phyloP scores from a whole-genome alignment of 2,888 invertebrate species.

The Drosophila acutilabella region DNA sequence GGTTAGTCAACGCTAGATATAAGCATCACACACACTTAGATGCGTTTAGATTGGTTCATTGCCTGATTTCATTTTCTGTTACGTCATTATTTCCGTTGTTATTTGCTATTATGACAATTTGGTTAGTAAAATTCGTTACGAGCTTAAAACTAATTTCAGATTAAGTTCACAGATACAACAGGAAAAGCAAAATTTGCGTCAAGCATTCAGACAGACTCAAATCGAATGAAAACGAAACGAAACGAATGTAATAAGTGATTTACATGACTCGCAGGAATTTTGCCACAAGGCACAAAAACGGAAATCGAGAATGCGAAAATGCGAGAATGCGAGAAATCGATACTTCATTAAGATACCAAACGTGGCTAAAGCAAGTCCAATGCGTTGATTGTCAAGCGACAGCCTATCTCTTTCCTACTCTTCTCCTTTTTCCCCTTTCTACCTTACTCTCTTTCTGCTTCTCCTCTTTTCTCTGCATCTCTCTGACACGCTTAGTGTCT shows the following conservation, averaged over 20 bases:
- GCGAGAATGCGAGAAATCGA: constrained; percentile 60
- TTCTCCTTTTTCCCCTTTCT: neutral
- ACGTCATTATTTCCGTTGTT: constrained; percentile 79
- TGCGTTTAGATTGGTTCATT: constrained; percentile 64
- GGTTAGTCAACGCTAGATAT: constrained; percentile 7
- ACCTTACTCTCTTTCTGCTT: neutral
- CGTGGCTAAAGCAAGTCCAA: constrained; percentile 27
- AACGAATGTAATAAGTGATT: constrained; percentile 73
- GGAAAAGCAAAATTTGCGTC: constrained; percentile 44
- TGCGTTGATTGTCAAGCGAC: constrained; percentile 35
- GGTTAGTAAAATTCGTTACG: constrained; percentile 77
- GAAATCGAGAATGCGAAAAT: constrained; percentile 71
- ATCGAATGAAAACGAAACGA: constrained; percentile 22
- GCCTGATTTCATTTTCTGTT: constrained; percentile 63
- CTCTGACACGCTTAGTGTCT: constrained; percentile 7
- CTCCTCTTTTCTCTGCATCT: neutral
- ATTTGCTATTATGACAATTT: constrained; percentile 81
- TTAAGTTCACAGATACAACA: constrained; percentile 68
- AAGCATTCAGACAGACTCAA: constrained; percentile 18
- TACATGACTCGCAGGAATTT: constrained; percentile 80
- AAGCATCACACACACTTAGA: constrained; percentile 37
- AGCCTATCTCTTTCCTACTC: constrained; percentile 10
- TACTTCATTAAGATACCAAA: constrained; percentile 78
- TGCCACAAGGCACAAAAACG: constrained; percentile 56
- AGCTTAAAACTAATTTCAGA: constrained; percentile 81